Evolutionary conservation across 2,888 invertebrate genomes (phyloP), one percentile per base, ranked within the genome.

Genomic region (Psylliodes chrysocephalus): DNA sequence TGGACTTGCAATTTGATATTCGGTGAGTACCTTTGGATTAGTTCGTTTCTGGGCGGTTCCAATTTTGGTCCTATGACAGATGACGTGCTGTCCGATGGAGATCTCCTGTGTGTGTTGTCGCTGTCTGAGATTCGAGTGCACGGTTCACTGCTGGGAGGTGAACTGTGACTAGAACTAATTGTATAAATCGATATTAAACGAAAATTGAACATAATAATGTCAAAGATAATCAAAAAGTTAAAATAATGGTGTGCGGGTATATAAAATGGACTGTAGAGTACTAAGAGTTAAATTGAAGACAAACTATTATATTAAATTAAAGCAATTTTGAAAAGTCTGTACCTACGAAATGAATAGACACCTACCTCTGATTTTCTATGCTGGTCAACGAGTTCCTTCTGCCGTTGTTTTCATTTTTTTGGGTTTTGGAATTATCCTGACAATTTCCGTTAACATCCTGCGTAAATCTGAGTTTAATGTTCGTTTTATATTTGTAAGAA

Each of bases 401-500:
- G 10, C 69, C 69, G 38, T 73, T 73, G n/a, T n/a, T 22, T 38
- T 75, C 75, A 49, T 74, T 46, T 64, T 77, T 77, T 54, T 73
- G 72, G 42, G 74, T 71, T 64, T 78, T 78, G 10, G 72, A 59
- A 33, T 70, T 71, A 28, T 76, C 75, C 1, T 67, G 71, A n/a
- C 71, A 64, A 44, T 79, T 80, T 1, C 79, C 84, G 47, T 84
- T 85, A 72, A 80, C 69, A 67, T 82, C 82, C 61, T 82, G 82
- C 38, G 75, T 81, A 67, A 96, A 96, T 63, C 96, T 86, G 79
- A 95, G 90, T 77, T 96, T 95, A 71, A 97, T 96, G 78, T 92
- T 93, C 76, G 93, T 96, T 84, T 97, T 97, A 84, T 95, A 96
- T 84, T 96, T 96, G 84, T 96, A 96, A 1, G 88, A 88, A n/a